A percentile compares a stretch with the other conserved stretches of the same genome.
phyloP scores from a whole-genome alignment of 2,888 invertebrate genomes.

The Antheraea assamensis region DNA sequence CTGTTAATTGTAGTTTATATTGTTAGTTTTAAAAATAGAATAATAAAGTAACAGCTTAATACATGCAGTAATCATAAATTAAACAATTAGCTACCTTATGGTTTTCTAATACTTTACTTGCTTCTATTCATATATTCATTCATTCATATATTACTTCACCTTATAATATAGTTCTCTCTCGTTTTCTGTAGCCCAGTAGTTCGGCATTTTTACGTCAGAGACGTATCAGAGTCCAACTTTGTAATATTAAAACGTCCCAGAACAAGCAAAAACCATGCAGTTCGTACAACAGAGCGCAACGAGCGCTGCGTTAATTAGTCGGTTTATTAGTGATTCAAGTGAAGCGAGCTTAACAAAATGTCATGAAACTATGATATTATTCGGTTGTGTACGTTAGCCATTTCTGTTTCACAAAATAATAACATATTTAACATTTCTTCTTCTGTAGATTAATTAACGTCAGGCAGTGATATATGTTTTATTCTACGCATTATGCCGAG shows the following conservation, averaged over 20 bases:
- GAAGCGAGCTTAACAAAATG: conserved; percentile 40
- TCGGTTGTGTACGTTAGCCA: conserved; percentile 8
- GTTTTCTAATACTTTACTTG: neutral
- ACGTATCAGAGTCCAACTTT: neutral
- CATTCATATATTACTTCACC: too few relatives aligned
- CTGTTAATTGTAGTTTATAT: too few relatives aligned
- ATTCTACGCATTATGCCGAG: too few relatives aligned
- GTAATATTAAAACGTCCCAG: neutral
- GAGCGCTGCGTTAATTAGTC: conserved; percentile 71
- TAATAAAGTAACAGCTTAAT: too few relatives aligned
- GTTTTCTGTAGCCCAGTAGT: too few relatives aligned
- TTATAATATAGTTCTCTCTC: neutral
- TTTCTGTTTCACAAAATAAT: neutral
- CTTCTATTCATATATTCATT: too few relatives aligned
- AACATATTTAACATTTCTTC: neutral
- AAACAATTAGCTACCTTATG: neutral
- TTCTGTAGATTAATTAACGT: neutral
- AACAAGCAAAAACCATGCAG: neutral
- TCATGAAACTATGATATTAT: conserved; percentile 29
- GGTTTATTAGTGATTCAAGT: conserved; percentile 71
- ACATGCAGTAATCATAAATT: too few relatives aligned
- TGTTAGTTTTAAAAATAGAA: too few relatives aligned
- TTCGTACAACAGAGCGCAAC: conserved; percentile 2
- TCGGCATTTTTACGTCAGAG: too few relatives aligned
- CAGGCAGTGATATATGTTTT: neutral